Evolutionary conservation across 2,113 vertebrate genomes (phyloP).

Genomic region (Microcebus jonahi): DNA sequence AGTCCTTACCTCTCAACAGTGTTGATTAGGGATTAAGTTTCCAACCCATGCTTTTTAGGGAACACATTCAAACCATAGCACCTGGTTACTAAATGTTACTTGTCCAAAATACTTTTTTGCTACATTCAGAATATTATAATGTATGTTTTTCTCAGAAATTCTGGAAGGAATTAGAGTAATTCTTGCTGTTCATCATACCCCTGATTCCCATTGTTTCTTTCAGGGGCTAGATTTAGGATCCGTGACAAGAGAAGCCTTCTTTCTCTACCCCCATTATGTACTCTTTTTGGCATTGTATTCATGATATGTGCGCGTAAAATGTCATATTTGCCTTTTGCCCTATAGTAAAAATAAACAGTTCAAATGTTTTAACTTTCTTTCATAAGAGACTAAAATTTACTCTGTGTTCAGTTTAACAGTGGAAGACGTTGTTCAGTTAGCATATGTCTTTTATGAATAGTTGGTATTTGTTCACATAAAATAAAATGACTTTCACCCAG

Average conservation of each 20-base stretch:
- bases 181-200: background rate
- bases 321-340: background rate
- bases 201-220: background rate
- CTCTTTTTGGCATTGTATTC: background rate
- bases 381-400: background rate
- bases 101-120: background rate
- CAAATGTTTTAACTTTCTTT: constrained; percentile 9
- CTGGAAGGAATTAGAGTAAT: background rate
- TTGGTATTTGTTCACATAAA: background rate
- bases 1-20: background rate
- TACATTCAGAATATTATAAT: background rate
- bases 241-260: background rate
- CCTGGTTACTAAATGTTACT: background rate
- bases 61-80: background rate
- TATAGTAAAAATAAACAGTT: background rate
- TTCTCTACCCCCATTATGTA: background rate
- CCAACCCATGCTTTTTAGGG: background rate
- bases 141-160: background rate
- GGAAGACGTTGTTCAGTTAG: background rate
- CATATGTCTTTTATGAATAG: background rate
- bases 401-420: background rate
- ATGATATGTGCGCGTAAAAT: fast-evolving
- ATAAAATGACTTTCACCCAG: background rate
- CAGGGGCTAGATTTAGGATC: background rate
- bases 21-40: background rate